A percentile compares a stretch with the other conserved stretches of the same genome.
These are phyloP conservation scores for Crocuta crocuta DNA, from an alignment of 2,113 vertebrate species.

Conservation along the genomic window DNA sequence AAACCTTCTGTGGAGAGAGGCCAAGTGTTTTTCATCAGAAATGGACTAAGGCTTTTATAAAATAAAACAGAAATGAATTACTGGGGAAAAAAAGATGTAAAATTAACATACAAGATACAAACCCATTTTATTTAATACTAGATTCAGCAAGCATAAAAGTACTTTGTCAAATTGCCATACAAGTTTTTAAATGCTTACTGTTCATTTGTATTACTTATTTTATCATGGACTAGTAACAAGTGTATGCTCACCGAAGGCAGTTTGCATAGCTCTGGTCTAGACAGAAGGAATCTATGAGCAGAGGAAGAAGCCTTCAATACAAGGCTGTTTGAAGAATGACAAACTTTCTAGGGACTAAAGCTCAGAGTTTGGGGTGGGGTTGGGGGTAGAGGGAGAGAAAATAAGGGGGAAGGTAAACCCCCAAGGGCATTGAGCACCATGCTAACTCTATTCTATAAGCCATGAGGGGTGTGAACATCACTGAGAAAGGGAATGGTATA, in stretches of 20 bases:
- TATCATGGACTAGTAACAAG: not conserved
- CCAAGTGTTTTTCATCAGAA: not conserved
- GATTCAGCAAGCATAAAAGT: not conserved
- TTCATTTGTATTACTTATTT: not conserved
- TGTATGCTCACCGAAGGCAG: not conserved
- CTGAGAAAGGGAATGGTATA: not conserved
- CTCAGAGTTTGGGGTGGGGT: not conserved
- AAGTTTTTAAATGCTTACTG: not conserved
- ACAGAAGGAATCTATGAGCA: not conserved
- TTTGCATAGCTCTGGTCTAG: not conserved
- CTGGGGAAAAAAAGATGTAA: not conserved
- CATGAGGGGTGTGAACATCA: not conserved
- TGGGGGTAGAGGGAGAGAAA: not conserved
- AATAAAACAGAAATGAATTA: slow-evolving; percentile 26
- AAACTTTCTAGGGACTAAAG: not conserved
- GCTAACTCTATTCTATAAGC: not conserved
- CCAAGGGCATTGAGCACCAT: not conserved
- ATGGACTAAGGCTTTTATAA: not conserved
- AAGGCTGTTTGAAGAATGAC: not conserved
- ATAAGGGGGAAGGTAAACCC: not conserved
- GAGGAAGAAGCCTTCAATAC: not conserved
- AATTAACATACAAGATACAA: not conserved
- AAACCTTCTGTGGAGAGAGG: not conserved
- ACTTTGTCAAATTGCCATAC: not conserved
- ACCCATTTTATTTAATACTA: not conserved